These are phyloP conservation scores for Smittia sp. DNA, from an alignment of 2,888 invertebrate species.

Conservation along the genomic window DNA sequence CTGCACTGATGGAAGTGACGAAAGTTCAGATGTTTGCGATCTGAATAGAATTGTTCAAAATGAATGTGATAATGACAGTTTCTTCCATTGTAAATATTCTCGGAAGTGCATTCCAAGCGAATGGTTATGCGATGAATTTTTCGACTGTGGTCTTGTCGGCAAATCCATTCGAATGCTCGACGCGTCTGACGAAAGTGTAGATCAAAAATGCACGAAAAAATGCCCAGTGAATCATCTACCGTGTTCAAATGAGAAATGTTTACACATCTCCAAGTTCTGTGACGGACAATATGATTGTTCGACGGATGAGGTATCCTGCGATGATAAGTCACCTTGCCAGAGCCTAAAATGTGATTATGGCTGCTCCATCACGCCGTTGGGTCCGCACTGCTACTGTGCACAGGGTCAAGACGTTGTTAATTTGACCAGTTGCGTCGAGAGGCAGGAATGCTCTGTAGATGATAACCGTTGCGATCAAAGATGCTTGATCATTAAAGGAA, in stretches of 20 bases:
- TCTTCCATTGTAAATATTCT: conserved; percentile 34
- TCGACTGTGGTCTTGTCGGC: conserved; percentile 66
- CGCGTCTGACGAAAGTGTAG: conserved; percentile 80
- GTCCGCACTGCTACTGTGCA: conserved; percentile 73
- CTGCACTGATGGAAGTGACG: conserved; percentile 62
- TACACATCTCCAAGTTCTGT: conserved; percentile 52
- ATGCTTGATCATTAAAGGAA: conserved; percentile 66
- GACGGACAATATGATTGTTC: conserved; percentile 53
- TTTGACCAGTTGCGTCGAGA: conserved; percentile 57
- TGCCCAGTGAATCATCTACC: conserved; percentile 63
- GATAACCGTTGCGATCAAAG: conserved; percentile 71
- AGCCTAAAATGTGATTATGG: conserved; percentile 61
- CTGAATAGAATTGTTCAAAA: conserved; percentile 23
- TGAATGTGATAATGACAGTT: conserved; percentile 33
- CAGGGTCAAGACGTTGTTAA: conserved; percentile 62
- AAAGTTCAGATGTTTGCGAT: conserved; percentile 57
- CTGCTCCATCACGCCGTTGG: conserved; percentile 68
- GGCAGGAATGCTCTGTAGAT: not conserved
- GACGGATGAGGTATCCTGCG: conserved; percentile 52
- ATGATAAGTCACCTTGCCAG: conserved; percentile 54
- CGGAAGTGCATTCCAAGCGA: conserved; percentile 31
- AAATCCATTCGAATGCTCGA: conserved; percentile 62
- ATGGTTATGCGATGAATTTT: conserved; percentile 68
- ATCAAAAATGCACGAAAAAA: conserved; percentile 48
- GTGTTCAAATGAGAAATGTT: conserved; percentile 57